Conservation (phyloP, 2,797 vertebrate species). For the Leptodactylus fallax region DNA sequence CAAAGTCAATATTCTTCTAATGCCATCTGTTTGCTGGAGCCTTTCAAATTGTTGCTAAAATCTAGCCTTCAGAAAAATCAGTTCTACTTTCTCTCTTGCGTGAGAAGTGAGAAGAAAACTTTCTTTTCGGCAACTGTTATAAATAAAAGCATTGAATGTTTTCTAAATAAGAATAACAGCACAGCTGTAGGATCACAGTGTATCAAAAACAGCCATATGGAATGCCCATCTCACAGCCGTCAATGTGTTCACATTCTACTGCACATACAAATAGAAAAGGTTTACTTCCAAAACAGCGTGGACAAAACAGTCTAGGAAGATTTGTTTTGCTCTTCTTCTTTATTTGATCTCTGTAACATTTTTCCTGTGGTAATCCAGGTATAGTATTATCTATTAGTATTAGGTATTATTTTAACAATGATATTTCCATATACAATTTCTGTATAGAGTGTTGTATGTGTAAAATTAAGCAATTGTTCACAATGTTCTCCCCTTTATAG, state of each 20-base stretch:
- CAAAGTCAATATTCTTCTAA: background rate
- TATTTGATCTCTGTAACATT: background rate
- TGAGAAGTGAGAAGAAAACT: constrained; percentile 46
- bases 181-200: constrained; percentile 41
- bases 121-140: constrained; percentile 39
- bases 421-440: background rate
- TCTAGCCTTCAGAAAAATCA: constrained; percentile 19
- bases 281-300: background rate
- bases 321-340: constrained; percentile 3
- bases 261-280: constrained; percentile 18
- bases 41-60: constrained; percentile 40
- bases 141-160: constrained; percentile 44
- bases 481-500: background rate
- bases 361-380: background rate
- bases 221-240: constrained; percentile 39
- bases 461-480: background rate
- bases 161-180: constrained; percentile 41
- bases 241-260: constrained; percentile 43
- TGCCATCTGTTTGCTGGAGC: constrained; percentile 28
- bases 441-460: background rate
- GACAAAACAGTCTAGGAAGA: background rate
- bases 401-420: no score
- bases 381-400: background rate
- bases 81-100: constrained; percentile 14
- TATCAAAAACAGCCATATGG: constrained; percentile 54